Percentiles rank a stretch among this genome's conserved stretches.
phyloP scores from a whole-genome alignment of 2,888 invertebrate species.

The Patella ulyssiponensis region DNA sequence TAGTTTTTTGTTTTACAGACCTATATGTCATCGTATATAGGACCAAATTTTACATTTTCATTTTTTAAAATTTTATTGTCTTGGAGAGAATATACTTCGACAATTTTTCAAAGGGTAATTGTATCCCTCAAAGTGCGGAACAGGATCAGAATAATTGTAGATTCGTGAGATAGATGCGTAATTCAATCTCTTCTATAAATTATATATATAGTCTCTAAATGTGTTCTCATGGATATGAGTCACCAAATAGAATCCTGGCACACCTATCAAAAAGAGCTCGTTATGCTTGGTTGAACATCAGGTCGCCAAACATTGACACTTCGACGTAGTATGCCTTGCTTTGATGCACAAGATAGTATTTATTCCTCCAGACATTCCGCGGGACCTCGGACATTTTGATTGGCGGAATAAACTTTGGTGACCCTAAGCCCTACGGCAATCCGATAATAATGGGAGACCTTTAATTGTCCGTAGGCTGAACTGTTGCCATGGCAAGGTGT shows the following conservation, averaged over 20 bases:
- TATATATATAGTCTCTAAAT: no score
- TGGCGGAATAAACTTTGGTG: constrained; percentile 12
- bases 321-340: neutral
- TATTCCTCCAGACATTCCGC: constrained; percentile 9
- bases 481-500: constrained; percentile 5
- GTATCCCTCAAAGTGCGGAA: no score
- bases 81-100: no score
- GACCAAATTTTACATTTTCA: no score
- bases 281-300: constrained; percentile 3
- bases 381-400: constrained; percentile 7
- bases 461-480: constrained; percentile 7
- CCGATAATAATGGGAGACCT: constrained; percentile 9
- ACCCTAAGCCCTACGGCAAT: constrained; percentile 12
- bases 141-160: no score
- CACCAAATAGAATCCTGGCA: constrained; percentile 9
- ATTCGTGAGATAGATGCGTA: no score
- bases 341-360: constrained; percentile 13
- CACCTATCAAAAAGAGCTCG: neutral
- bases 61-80: no score
- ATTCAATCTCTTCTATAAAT: no score
- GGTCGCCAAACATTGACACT: constrained; percentile 11
- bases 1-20: no score
- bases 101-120: no score
- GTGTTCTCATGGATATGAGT: neutral
- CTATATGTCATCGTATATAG: no score